Evolutionary conservation across 2,113 vertebrate species (phyloP), one percentile per base, ranked within the genome.

Genomic region (Hemibagrus wyckioides): DNA sequence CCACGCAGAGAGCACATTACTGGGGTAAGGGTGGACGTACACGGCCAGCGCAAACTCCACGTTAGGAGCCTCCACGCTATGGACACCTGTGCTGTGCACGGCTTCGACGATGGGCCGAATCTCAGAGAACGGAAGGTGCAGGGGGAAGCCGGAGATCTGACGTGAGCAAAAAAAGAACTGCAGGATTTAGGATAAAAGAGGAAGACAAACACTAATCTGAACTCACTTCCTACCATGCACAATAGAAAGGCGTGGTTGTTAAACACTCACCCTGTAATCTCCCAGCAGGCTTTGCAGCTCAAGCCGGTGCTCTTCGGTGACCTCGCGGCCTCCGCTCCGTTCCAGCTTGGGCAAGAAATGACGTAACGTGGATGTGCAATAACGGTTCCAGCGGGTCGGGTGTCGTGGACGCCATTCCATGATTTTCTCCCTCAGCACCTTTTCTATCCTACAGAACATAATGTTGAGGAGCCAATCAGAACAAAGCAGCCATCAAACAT

Each of bases 361-460:
- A 0, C 98, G 96, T 5, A 99, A 94, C 0, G 95, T 94, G 2
- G 95, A 95, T 56, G 95, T 97, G 67, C 97, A 99, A 90, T 97
- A 96, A 89, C 98, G 94, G 91, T 99, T 99, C 99, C 99, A 99
- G 5, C 97, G 97, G 0, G 99, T 99, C n/a, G 98, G 94, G 14
- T 97, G 96, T 4, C 94, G 96, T 0, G 97, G 97, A 71, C 98
- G 96, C 99, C 99, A 99, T 87, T 97, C 97, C 97, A 99, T 99
- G 61, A 99, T 96, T 92, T 98, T 99, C 79, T 99, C 97, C 91
- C 96, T 98, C 21, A 99, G 77, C 85, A 97, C 94, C 91, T 98
- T 99, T 94, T 99, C 98, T 91, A 99, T 96, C 90, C 98, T 99
- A 75, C 36, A 88, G 3, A 90, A 9, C 84, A 61, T 79, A 80